Evolutionary conservation across 2,888 invertebrate species (phyloP), one percentile per base, ranked within the genome.

Genomic region (Drosophila sordidula): DNA sequence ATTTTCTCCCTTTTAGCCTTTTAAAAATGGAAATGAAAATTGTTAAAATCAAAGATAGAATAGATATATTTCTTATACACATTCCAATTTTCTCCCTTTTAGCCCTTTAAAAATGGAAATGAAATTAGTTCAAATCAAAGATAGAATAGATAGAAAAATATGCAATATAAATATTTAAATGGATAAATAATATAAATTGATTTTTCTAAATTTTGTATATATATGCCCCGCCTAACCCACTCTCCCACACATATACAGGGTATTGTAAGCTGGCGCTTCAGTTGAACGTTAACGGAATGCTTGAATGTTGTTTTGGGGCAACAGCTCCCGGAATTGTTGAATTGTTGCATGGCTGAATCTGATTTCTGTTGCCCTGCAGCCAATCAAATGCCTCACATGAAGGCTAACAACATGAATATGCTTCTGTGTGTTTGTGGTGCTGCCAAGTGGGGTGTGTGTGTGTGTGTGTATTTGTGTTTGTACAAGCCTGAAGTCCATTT

Each of bases 341-440:
- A 76, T 73, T 77, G 76, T 73, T 73, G 73, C 77, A 66, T 77
- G 77, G 65, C 63, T 67, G 66, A 57, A 58, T 77, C 56, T 50
- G 67, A 56, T 65, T 67, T 67, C 51, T 66, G 50, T 42, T 50
- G 65, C 57, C 57, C 64, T 75, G 57, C 65, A 58, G 66, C 75
- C 75, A 74, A 74, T 74, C 57, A 70, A 75, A 75, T 69, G 59
- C 70, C 39, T 64, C 56, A 45, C 51, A 54, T 70, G 38, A 74
- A 74, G 75, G 73, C 73, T 70, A 70, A 69, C 63, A 58, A 57
- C 38, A 57, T 51, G 61, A 63, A 57, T 52, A 36, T 55, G 42
- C 16, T 44, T n/a, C 11, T 44, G 22, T 32, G 6, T 29, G 16
- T 47, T 12, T 52, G 25, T 36, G 11, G 29, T 1, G 29, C 9